Evolutionary conservation across 1,140 invertebrate species (phyloP).

Genomic region (Tetragnatha versicolor): DNA sequence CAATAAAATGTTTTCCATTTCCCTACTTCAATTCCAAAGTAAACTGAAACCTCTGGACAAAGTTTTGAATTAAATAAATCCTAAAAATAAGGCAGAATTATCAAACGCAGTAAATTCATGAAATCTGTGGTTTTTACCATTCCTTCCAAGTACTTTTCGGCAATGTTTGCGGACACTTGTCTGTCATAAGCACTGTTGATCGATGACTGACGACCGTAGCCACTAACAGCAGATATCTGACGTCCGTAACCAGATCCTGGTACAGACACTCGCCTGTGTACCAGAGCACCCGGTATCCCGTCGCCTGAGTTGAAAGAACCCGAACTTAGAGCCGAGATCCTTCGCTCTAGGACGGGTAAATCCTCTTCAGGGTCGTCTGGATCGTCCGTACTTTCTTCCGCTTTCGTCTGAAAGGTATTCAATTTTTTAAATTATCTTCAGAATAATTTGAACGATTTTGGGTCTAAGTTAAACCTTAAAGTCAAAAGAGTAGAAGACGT

Average conservation of each 20-base stretch:
- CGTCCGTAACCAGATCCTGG: not conserved
- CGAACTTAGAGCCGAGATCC: not conserved
- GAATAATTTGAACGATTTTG: no score
- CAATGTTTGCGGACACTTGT: not conserved
- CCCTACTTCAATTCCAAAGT: no score
- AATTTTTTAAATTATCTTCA: no score
- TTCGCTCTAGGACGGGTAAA: not conserved
- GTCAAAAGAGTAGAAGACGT: no score
- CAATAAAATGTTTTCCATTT: no score
- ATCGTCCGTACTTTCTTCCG: slow-evolving; percentile 51
- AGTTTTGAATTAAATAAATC: no score
- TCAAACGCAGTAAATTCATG: no score
- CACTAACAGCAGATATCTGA: not conserved
- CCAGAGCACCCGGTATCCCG: not conserved
- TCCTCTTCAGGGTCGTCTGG: slow-evolving; percentile 13
- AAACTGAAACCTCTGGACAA: no score
- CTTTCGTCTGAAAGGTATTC: not conserved
- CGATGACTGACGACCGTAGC: slow-evolving; percentile 2
- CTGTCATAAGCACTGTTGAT: not conserved
- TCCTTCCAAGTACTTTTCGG: not conserved
- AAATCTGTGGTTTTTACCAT: not conserved
- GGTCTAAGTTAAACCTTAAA: no score
- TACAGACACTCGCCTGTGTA: not conserved
- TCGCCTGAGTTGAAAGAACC: not conserved
- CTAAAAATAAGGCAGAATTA: no score